Evolutionary conservation across 2,797 vertebrate species (phyloP).

Genomic region (Enteromius paludinosus): DNA sequence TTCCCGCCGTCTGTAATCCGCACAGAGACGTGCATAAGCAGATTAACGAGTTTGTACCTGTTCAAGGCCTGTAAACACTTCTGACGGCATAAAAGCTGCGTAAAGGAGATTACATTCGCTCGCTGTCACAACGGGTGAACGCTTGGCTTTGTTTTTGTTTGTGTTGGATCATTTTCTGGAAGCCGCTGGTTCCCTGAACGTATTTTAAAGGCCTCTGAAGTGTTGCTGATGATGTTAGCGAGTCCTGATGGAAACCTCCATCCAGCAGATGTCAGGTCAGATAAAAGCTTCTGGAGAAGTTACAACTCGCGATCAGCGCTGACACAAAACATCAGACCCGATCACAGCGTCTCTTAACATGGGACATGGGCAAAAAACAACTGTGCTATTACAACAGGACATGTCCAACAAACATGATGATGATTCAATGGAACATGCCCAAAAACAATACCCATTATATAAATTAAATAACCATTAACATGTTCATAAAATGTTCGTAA

Average conservation of each 20-base stretch:
- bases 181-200: neutral
- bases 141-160: neutral
- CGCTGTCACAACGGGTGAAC: conserved; percentile 5
- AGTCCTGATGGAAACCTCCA: conserved; percentile 2
- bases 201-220: conserved; percentile 16
- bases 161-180: neutral
- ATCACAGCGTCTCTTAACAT: neutral
- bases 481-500: neutral
- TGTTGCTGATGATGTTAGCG: neutral
- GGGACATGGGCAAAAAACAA: neutral
- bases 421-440: neutral
- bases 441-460: too few species aligned
- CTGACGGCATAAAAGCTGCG: conserved; percentile 11
- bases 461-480: too few species aligned
- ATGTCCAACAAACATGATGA: neutral
- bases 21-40: neutral
- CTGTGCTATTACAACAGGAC: neutral
- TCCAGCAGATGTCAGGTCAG: conserved; percentile 8
- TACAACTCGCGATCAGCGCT: conserved; percentile 66
- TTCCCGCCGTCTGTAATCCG: neutral
- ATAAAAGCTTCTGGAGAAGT: conserved; percentile 30
- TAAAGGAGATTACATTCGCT: conserved; percentile 28
- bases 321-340: conserved; percentile 66
- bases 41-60: conserved; percentile 25
- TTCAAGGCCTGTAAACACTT: conserved; percentile 35